Base-by-base conservation (phyloP, 2,888 invertebrate genomes). In the Nymphalis urticae region DNA sequence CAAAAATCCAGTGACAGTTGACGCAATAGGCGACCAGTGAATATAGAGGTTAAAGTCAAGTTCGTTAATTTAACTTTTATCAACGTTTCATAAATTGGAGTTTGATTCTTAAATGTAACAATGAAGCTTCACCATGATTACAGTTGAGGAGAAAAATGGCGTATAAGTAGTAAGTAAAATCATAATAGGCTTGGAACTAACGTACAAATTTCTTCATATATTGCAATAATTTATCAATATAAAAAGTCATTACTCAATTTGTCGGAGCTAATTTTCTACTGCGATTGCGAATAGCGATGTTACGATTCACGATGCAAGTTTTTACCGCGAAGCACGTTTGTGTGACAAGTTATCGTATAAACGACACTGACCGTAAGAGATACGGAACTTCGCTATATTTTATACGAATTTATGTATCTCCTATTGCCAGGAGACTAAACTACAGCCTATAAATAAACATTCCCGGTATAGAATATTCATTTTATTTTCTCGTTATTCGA, bases 231-330 rank as follows among this genome's bases (percentile, higher is more conserved):
- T 10, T 36, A 66, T 17, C 19, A 5, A 21, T 61, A 53, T 61
- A 66, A 53, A 66, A 66, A 24, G 10, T 48, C 50, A 61, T 48
- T 54, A 61, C 27, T 54, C 47, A 54, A 61, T 66, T 66, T 66
- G 66, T 66, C 61, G 54, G 61, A 27, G 62, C 32, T 54, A 66
- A 66, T 66, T 54, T 62, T 62, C 54, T 42, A 32, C 54, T 17
- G 54, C 17, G 66, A 66, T 66, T 62, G 61, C 61, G 48, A 61
- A 66, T 61, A 54, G 61, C 66, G 54, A 62, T 54, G 54, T 54
- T 51, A 61, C 27, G 27, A 66, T 54, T 24, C 32, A 13, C 17
- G 48, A 9, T 56, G 54, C 16, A 32, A n/a, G 32, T 54, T 53
- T 54, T 66, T 62, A 48, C 60, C 51, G 65, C 51, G 51, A 66